phyloP scores from a whole-genome alignment of 2,113 vertebrate genomes.

The Dinomys branickii region DNA sequence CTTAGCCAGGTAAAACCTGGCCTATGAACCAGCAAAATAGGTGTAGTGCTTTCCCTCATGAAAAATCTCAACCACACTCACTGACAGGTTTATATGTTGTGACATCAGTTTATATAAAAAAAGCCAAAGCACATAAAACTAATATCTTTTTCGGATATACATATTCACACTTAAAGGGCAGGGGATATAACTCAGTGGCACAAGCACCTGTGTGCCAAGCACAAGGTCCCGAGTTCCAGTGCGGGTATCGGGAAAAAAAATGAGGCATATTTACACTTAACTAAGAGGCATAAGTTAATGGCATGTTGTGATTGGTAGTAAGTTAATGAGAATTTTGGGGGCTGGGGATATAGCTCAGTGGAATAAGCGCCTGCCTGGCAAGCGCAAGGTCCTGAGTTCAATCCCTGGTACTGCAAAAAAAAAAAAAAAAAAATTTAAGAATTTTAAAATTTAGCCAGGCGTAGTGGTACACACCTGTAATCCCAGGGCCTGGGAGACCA shows the following conservation, averaged over 20 bases:
- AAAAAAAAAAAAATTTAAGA: too few species aligned
- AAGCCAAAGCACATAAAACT: not conserved
- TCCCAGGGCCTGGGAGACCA: not conserved
- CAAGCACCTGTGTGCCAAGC: too few species aligned
- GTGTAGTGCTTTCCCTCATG: not conserved
- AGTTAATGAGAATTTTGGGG: too few species aligned
- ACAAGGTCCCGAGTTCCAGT: too few species aligned
- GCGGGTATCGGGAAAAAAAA: too few species aligned
- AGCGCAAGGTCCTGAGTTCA: too few species aligned
- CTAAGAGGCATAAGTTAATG: not conserved
- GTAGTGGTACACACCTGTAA: not conserved
- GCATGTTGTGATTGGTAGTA: not conserved
- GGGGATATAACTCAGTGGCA: too few species aligned
- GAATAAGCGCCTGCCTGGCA: too few species aligned
- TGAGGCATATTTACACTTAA: conserved; percentile 20
- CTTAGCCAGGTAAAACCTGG: not conserved
- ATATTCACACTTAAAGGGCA: conserved; percentile 28
- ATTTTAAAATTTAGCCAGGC: not conserved
- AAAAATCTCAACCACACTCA: not conserved
- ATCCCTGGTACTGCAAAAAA: too few species aligned
- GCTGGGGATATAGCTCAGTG: too few species aligned
- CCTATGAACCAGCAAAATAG: not conserved
- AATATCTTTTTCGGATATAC: not conserved
- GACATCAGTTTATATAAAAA: not conserved
- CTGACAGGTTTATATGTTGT: not conserved